phyloP scores from a whole-genome alignment of 2,113 vertebrate species.

The Stomatorhinus ivindoensis region DNA sequence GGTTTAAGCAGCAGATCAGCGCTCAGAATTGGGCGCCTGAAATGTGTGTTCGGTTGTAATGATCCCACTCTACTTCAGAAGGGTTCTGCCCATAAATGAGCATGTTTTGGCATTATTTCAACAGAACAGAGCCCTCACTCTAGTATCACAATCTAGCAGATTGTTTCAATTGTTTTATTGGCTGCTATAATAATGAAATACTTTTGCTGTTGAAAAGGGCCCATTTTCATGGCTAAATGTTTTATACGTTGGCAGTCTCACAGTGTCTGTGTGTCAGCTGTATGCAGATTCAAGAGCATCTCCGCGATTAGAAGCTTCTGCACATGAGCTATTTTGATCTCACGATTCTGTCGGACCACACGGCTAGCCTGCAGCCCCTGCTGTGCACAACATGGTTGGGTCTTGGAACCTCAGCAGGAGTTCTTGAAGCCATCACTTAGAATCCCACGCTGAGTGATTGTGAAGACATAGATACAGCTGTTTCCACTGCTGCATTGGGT shows the following conservation, averaged over 20 bases:
- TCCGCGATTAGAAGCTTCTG: neutral
- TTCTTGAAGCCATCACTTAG: neutral
- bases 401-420: neutral
- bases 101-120: neutral
- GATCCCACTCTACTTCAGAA: neutral
- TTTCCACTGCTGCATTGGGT: neutral
- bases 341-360: neutral
- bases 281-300: neutral
- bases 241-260: neutral
- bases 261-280: neutral
- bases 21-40: neutral
- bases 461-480: neutral
- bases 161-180: neutral
- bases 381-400: neutral
- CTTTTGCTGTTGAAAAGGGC: neutral
- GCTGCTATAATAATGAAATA: neutral
- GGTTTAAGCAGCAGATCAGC: neutral
- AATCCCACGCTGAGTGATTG: neutral
- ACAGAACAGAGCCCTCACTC: neutral
- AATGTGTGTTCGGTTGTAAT: neutral
- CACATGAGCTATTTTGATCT: neutral
- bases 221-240: neutral
- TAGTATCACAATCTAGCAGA: neutral
- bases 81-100: neutral
- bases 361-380: neutral